Conservation (phyloP, 2,888 invertebrate genomes). For the Brachyopa scutellaris region DNA sequence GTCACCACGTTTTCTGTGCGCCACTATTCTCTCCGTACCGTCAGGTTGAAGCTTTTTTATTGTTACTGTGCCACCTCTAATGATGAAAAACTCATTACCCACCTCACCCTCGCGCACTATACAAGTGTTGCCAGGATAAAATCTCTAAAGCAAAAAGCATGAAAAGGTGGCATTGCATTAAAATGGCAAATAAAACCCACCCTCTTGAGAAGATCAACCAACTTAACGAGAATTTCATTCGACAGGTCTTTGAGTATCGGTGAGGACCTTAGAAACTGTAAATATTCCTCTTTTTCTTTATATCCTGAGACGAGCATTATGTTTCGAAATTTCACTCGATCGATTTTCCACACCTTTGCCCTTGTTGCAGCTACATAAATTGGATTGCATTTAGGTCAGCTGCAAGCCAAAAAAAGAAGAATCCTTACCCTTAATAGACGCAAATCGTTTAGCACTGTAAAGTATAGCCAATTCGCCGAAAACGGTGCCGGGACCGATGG, state of each 20-base stretch:
- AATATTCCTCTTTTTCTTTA: conserved; percentile 91
- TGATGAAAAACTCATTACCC: conserved; percentile 95
- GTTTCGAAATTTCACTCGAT: conserved; percentile 92
- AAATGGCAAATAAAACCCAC: conserved; percentile 81
- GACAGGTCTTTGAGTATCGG: conserved; percentile 89
- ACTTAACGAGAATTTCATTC: conserved; percentile 88
- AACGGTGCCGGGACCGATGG: conserved; percentile 90
- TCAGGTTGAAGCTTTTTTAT: conserved; percentile 86
- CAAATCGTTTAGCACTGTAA: conserved; percentile 95
- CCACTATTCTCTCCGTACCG: conserved; percentile 86
- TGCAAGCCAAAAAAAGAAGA: no score
- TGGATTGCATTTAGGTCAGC: neutral
- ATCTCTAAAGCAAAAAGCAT: conserved; percentile 85
- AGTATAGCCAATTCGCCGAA: conserved; percentile 97
- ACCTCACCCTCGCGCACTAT: conserved; percentile 93
- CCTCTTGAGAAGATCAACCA: conserved; percentile 93
- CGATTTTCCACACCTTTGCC: conserved; percentile 94
- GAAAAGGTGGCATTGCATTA: no score
- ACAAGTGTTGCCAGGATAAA: conserved; percentile 89
- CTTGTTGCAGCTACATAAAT: conserved; percentile 86
- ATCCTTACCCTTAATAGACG: conserved; percentile 89
- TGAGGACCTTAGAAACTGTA: conserved; percentile 91
- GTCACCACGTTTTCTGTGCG: conserved; percentile 88
- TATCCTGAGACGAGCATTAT: conserved; percentile 94
- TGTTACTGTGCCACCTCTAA: conserved; percentile 91